phyloP scores from a whole-genome alignment of 2,888 invertebrate genomes.

The Eumacrocentrus americanus region DNA sequence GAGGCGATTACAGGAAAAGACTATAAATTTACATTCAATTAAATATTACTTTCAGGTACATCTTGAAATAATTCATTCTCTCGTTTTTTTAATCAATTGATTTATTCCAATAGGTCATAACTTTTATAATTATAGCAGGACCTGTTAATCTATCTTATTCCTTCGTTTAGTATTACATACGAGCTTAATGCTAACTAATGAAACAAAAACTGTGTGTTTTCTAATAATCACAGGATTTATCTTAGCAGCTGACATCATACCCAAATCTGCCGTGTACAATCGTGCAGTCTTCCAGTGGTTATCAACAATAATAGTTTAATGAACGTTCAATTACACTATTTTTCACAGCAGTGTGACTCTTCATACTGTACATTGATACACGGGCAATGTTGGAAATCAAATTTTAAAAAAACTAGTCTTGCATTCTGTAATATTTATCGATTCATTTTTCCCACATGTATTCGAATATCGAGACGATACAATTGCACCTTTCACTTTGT shows the following conservation, averaged over 20 bases:
- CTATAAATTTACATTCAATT: constrained; percentile 48
- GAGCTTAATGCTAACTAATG: constrained; percentile 46
- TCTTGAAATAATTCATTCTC: constrained; percentile 44
- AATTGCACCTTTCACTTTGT: not conserved
- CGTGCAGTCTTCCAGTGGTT: constrained; percentile 57
- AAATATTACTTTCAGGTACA: constrained; percentile 60
- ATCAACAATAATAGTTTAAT: constrained; percentile 48
- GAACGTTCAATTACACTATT: constrained; percentile 42
- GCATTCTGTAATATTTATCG: not conserved
- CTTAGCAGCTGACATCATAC: constrained; percentile 60
- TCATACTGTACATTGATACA: constrained; percentile 40
- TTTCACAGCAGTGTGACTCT: constrained; percentile 45
- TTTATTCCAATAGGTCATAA: constrained; percentile 58
- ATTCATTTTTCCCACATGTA: not conserved
- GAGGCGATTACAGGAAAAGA: constrained; percentile 55
- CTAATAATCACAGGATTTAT: constrained; percentile 61
- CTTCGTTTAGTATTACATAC: constrained; percentile 47
- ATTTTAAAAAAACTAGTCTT: not conserved
- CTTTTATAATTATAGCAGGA: constrained; percentile 53
- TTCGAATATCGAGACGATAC: not conserved
- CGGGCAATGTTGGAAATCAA: constrained; percentile 41
- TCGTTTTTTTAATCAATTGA: constrained; percentile 47
- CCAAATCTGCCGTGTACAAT: constrained; percentile 55
- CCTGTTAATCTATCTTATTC: constrained; percentile 37
- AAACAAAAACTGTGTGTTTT: constrained; percentile 45